phyloP scores from a whole-genome alignment of 2,888 invertebrate genomes.

The Exephanes ischioxanthus region DNA sequence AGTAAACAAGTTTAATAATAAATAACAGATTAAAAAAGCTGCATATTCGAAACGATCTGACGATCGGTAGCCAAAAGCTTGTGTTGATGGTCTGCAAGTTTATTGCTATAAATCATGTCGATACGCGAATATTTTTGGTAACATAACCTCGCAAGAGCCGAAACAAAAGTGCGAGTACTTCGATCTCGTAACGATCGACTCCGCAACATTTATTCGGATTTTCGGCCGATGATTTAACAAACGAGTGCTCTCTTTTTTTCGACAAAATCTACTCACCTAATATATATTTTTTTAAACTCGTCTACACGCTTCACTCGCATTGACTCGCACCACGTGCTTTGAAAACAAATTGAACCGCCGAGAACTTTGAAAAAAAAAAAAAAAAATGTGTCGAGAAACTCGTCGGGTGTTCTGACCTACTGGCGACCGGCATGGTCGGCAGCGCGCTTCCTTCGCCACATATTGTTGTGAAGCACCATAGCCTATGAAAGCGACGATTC shows the following conservation, averaged over 20 bases:
- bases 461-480: conserved; percentile 3
- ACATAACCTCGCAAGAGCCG: conserved; percentile 43
- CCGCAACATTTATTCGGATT: not conserved
- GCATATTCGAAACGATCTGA: no score
- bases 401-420: not conserved
- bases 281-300: not conserved
- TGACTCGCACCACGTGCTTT: conserved; percentile 51
- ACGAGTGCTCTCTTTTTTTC: not conserved
- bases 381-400: not conserved
- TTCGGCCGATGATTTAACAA: not conserved
- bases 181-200: no score
- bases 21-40: no score
- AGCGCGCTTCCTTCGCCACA: not conserved
- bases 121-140: not conserved
- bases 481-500: not conserved
- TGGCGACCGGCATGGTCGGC: not conserved
- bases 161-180: not conserved
- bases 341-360: conserved; percentile 57
- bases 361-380: not conserved
- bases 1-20: no score
- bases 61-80: no score
- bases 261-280: not conserved
- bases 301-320: not conserved
- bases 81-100: no score
- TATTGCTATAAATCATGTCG: no score